Evolutionary conservation across 1,140 invertebrate genomes (phyloP), one percentile per base, ranked within the genome.

Genomic region (Ridgeia piscesae): DNA sequence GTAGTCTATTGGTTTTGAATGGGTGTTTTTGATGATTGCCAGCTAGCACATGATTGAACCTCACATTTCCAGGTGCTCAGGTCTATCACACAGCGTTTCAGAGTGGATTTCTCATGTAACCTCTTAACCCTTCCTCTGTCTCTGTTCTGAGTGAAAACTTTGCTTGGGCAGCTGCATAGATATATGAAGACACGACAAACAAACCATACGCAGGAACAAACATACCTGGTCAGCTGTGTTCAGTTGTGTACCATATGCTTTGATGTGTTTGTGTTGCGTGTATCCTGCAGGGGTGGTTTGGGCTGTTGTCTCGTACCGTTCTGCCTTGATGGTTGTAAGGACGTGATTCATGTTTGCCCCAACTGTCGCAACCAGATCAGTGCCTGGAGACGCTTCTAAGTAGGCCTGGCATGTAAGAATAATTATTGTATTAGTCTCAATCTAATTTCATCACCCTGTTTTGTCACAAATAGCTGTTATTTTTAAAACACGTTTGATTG

Each of bases 301-400:
- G 95, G 95, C 17, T 95, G 95, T 92, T 95, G 95, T 90, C 92
- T 95, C 48, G 95, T 95, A 35, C 95, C 95, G 21, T 95, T 95
- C 94, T 95, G 95, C 93, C 93, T 95, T n/a, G 94, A 95, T 93
- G 94, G 93, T 11, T 95, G 95, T 92, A 95, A 95, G 92, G 95
- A 95, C 93, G 94, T 95, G 0, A 92, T 94, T 91, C 95, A 95
- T 93, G 94, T 92, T 35, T 95, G 95, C 92, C 95, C 95, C 33
- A 95, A 95, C 92, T 95, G 95, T 90, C 91, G 93, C 34, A 94
- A 94, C 34, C 93, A 94, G 34, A 93, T 95, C 31, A 93, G 92
- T 34, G 92, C 94, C 34, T 95, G 93, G 92, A 94, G 93, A 92
- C 93, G 95, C 58, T 21, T 77, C 11, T 77, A 77, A 77, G 2